Evolutionary conservation across 2,888 invertebrate genomes (phyloP).

Genomic region (Helicoverpa assulta): DNA sequence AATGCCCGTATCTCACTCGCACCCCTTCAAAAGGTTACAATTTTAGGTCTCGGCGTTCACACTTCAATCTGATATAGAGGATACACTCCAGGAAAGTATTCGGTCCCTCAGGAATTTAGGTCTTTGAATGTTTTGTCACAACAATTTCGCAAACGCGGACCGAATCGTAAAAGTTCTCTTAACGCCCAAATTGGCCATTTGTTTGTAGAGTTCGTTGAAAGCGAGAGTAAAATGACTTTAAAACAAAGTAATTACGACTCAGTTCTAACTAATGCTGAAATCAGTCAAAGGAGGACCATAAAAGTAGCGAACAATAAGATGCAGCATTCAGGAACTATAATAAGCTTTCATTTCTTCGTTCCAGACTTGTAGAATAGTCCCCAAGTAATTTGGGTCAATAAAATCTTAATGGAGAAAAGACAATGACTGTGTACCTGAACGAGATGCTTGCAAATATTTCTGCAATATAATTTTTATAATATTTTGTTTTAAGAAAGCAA

Average conservation of each 20-base stretch:
- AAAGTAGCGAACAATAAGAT: constrained; percentile 48
- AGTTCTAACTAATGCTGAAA: constrained; percentile 52
- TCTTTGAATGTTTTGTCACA: constrained; percentile 17
- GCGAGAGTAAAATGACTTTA: constrained; percentile 32
- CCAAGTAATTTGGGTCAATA: constrained; percentile 66
- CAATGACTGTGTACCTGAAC: constrained; percentile 47
- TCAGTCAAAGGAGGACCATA: constrained; percentile 47
- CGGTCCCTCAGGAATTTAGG: constrained; percentile 7
- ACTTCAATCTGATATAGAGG: constrained; percentile 8
- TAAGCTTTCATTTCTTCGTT: constrained; percentile 57
- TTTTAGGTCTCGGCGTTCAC: constrained; percentile 15
- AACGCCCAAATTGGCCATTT: constrained; percentile 31
- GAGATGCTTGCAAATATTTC: constrained; percentile 58
- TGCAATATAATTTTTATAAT: constrained; percentile 51
- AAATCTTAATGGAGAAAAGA: constrained; percentile 54
- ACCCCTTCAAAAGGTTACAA: constrained; percentile 16
- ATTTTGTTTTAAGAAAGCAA: constrained; percentile 57
- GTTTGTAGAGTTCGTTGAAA: constrained; percentile 29
- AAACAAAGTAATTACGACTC: constrained; percentile 48
- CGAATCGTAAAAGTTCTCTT: constrained; percentile 19
- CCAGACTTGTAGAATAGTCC: constrained; percentile 61
- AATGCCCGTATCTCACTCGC: constrained; percentile 18
- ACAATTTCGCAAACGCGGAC: constrained; percentile 23
- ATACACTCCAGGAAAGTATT: neutral
- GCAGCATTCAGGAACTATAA: constrained; percentile 49